These are phyloP conservation scores for Diadema setosum DNA, from an alignment of 35 echinoderm and acorn worm genomes.

Conservation along the genomic window DNA sequence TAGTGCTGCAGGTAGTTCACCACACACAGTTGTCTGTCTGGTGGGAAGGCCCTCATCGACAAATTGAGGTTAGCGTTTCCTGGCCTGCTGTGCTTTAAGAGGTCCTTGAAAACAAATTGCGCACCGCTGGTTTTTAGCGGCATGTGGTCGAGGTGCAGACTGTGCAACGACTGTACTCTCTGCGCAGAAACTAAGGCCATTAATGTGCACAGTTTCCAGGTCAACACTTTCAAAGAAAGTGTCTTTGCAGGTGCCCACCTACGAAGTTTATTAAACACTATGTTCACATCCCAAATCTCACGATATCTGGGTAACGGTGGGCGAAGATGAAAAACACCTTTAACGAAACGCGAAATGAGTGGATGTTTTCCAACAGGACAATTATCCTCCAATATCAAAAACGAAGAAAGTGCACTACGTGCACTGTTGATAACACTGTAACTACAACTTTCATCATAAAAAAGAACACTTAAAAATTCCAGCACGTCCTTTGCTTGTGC, in stretches of 20 bases:
- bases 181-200: constrained; percentile 37
- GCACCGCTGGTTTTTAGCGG: neutral
- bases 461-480: neutral
- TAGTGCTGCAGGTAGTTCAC: constrained; percentile 39
- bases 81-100: constrained; percentile 49
- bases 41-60: constrained; percentile 11
- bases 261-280: constrained; percentile 22
- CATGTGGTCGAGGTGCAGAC: constrained; percentile 7
- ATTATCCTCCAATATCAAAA: neutral
- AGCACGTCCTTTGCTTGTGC: neutral
- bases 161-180: constrained; percentile 2
- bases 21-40: constrained; percentile 56
- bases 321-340: constrained; percentile 38
- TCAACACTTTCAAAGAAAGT: neutral
- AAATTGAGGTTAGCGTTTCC: neutral
- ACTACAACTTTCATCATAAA: neutral
- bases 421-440: constrained; percentile 9
- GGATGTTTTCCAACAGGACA: constrained; percentile 31
- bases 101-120: constrained; percentile 17
- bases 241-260: neutral
- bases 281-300: constrained; percentile 43
- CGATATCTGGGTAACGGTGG: constrained; percentile 36
- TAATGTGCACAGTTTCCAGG: constrained; percentile 26
- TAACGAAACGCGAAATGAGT: constrained; percentile 27
- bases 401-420: constrained; percentile 17